Evolutionary conservation across 2,888 invertebrate genomes (phyloP).

Genomic region (Chrysolina haemoptera): DNA sequence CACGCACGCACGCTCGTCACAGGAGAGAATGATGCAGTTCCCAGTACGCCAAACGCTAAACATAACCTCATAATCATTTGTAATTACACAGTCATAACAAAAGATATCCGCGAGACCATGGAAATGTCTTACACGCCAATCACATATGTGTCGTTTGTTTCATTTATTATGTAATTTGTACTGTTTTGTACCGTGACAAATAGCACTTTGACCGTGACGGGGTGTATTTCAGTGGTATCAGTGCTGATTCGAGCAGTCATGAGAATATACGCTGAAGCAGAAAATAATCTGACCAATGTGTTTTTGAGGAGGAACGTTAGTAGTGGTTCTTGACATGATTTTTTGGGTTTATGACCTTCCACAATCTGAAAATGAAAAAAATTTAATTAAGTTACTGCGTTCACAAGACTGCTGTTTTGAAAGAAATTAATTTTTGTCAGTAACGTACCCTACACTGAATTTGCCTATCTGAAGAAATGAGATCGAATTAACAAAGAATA

Average conservation of each 20-base stretch:
- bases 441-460: no score
- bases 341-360: no score
- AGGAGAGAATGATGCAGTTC: conserved; percentile 43
- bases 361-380: no score
- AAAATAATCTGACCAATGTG: background rate
- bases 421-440: no score
- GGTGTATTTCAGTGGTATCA: conserved; percentile 35
- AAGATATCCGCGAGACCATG: conserved; percentile 50
- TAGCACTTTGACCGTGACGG: conserved; percentile 33
- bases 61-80: conserved; percentile 52
- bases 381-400: no score
- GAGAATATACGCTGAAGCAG: background rate
- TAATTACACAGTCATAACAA: conserved; percentile 49
- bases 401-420: no score
- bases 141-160: conserved; percentile 49
- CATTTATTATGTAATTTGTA: conserved; percentile 49
- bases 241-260: conserved; percentile 33
- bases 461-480: no score
- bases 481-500: no score
- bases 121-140: conserved; percentile 51
- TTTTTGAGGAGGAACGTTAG: no score
- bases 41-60: conserved; percentile 44
- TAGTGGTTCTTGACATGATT: no score
- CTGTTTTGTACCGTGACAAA: conserved; percentile 46
- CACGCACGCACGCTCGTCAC: conserved; percentile 47